Base-by-base conservation (phyloP, 2,797 vertebrate genomes). In the Nothura maculosa region DNA sequence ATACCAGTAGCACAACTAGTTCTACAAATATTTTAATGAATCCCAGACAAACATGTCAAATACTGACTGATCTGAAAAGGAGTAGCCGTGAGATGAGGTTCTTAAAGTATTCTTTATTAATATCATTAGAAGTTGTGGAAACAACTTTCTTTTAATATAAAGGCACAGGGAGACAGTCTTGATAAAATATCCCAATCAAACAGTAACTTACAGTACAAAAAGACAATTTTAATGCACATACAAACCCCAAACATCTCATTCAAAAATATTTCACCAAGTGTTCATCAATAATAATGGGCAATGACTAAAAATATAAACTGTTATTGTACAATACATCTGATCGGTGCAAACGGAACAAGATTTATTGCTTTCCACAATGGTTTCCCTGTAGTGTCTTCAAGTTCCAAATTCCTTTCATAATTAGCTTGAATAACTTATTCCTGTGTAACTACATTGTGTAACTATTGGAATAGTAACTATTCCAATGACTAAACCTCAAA, bases 61-160 rank as follows among this genome's bases (percentile, higher is more conserved):
- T 40, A 81, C 10, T 55, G 83, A 90, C 40, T 19, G 15, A 82
- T 60, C 42, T 60, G 40, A 60, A 92, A 93, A 97, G 83, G 36
- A 97, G 1, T 61, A 68, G 72, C 73, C 30, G 30, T 90, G 78
- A 96, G 69, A 91, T 97, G 52, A 96, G 90, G 89, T 97, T 98
- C 96, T 97, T 97, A 97, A 98, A 98, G 98, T 98, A 98, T 97
- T 98, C 98, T 99, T 99, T 98, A 98, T 99, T 99, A 98, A 99
- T 99, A 98, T 98, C 98, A 99, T 98, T 99, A 98, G 98, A 99
- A 99, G 99, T 99, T 99, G 99, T 98, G 97, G 98, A 99, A 99
- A 99, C 99, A 99, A 99, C 99, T 99, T 99, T 98, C 98, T 98
- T 98, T 98, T 99, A 99, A 99, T 99, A 99, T 99, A 99, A 99